Evolutionary conservation across 2,113 vertebrate species (phyloP), one percentile per base, ranked within the genome.

Genomic region (Peromyscus polionotus): DNA sequence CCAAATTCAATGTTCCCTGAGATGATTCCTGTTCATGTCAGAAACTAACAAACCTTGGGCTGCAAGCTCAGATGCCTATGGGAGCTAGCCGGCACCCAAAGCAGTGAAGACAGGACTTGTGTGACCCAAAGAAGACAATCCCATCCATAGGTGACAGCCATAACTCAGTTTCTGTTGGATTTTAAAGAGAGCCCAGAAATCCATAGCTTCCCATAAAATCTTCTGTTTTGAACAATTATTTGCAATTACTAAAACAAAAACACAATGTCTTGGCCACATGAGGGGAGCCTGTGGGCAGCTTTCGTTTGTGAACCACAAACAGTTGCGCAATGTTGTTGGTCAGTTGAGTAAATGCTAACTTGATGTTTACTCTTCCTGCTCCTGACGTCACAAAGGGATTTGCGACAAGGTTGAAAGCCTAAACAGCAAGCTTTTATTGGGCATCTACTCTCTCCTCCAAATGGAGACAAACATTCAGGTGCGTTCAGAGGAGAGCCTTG

Each of bases 151-250:
- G 39, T 31, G 7, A 9, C 7, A 76, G 75, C 16, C 39, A 17
- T n/a, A 33, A 31, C 61, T 88, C 76, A 57, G 26, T 85, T 88
- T 88, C 33, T 72, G 54, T 42, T 33, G 2, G 63, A 81, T 93
- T 84, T 63, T 28, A 84, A 65, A 86, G 48, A 88, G 2, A 86
- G 20, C 28, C 36, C 77, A 93, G 85, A 91, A 92, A 95, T 61
- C 83, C 86, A n/a, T 54, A 88, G 86, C 87, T 94, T 73, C 84
- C 2, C 81, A 70, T 96, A 87, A 93, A 94, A 75, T 89, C 73
- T 93, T 84, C 63, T 68, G 7, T 48, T 36, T n/a, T 73, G 42
- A 59, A 19, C 65, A 73, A 67, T 26, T 26, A 94, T 84, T 86
- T 95, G 65, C 42, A 76, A 73, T 93, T 57, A 59, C 91, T 91